Evolutionary conservation across 2,113 vertebrate genomes (phyloP), one percentile per base, ranked within the genome.

Genomic region (Psittacara wagleri): DNA sequence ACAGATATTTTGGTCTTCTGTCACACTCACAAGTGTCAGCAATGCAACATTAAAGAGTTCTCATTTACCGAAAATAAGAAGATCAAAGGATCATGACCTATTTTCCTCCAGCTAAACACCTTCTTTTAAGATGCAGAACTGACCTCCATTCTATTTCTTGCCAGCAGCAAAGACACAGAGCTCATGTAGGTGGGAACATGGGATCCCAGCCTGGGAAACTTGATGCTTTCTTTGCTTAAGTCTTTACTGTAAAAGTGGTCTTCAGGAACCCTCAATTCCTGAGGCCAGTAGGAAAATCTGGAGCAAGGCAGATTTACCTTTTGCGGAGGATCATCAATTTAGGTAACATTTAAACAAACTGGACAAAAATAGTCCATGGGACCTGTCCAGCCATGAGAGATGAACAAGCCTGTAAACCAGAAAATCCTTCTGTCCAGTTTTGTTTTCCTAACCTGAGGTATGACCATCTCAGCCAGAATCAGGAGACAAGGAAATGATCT

Each of bases 1-100:
- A 79, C 39, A 96, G 62, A 86, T 66, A 49, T 86, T 88, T 84
- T 94, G 88, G 92, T 93, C 66, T 95, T 68, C 73, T 88, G 73
- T 84, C 90, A 66, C 83, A 20, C 55, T 80, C 49, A 22, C n/a
- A 59, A 41, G 44, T 12, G 61, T 81, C 87, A 74, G 72, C 67
- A 86, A 22, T 51, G 31, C 43, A 92, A 81, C 92, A 94, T 79
- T 18, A 94, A 91, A 96, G 88, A 35, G 39, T 69, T 84, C 86
- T 83, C 64, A 70, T 84, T 79, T 82, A 83, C 35, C 1, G 24
- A 88, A 55, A 51, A 57, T 59, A 31, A 69, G 66, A 28, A 4
- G 3, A 95, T 92, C 64, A 93, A 90, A 96, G 92, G 73, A 95
- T 61, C 86, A 78, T 68, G 86, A 57, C 86, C 90, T 82, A 94